Percentiles rank a stretch among this genome's conserved stretches.
phyloP scores from a whole-genome alignment of 2,888 invertebrate species.

The Drosophila demipolita region DNA sequence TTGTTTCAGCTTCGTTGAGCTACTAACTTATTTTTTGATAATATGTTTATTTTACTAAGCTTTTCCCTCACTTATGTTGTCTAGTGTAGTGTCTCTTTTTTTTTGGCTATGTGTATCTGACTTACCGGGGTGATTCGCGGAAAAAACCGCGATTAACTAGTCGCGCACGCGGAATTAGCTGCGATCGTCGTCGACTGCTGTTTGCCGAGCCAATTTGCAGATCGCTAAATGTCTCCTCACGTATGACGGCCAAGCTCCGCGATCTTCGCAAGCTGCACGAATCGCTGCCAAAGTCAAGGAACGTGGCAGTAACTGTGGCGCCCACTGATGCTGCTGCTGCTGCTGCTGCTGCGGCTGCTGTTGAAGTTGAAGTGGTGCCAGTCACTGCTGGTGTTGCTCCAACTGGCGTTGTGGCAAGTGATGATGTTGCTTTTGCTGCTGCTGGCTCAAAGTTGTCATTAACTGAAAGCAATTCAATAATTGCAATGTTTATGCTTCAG shows the following conservation, averaged over 20 bases:
- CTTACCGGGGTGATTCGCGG: slow-evolving; percentile 86
- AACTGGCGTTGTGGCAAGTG: slow-evolving; percentile 14
- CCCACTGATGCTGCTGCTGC: slow-evolving; percentile 38
- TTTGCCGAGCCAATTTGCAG: slow-evolving; percentile 88
- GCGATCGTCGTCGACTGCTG: slow-evolving; percentile 89
- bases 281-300: slow-evolving; percentile 83
- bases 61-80: slow-evolving; percentile 13
- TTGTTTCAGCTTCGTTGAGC: not conserved
- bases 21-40: not conserved
- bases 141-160: slow-evolving; percentile 91
- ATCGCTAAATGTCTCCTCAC: slow-evolving; percentile 91
- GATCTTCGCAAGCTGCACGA: slow-evolving; percentile 88
- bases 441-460: slow-evolving; percentile 52
- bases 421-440: slow-evolving; percentile 16
- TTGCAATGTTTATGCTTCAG: slow-evolving; percentile 38
- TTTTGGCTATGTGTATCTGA: slow-evolving; percentile 29
- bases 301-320: slow-evolving; percentile 52
- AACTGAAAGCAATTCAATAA: slow-evolving; percentile 42
- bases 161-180: slow-evolving; percentile 92
- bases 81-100: slow-evolving; percentile 20
- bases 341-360: slow-evolving; percentile 11
- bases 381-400: slow-evolving; percentile 17
- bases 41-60: no score
- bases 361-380: slow-evolving; percentile 17
- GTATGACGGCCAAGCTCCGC: slow-evolving; percentile 91